Base-by-base conservation (phyloP, 2,888 invertebrate genomes). In the Aspidiotus destructor region DNA sequence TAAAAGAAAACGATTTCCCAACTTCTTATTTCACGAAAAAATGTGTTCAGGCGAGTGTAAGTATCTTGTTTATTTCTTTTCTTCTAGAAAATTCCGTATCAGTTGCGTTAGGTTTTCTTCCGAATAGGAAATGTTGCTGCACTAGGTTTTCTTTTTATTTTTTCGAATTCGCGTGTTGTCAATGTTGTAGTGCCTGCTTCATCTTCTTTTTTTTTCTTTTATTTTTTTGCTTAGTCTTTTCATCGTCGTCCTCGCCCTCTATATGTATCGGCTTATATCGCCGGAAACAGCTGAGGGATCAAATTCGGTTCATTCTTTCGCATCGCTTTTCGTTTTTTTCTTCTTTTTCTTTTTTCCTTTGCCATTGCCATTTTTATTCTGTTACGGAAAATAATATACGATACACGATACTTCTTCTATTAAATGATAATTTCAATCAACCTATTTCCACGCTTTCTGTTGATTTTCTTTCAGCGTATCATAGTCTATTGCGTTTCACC, bases 1-100 rank as follows among this genome's bases (percentile, higher is more conserved):
- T 65, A 65, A 65, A 64, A 65, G 44, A 58, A 64, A 58, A 62
- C 62, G 62, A 62, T 62, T 58, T 61, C 28, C 58, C 17, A 60
- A 63, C 28, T 54, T 28, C 28, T 28, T 44, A 58, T 65, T 60
- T 58, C 65, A 55, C 17, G 48, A 44, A 64, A 65, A 65, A 60
- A 65, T 65, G 65, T 65, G 65, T 48, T 65, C 65, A 65, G 65
- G 65, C 65, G 65, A 65, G 65, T 65, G 65, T 65, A 65, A 65
- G 65, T 65, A 65, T 65, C 65, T 65, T 65, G 65, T 65, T 65
- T 65, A 65, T 60, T 65, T 65, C 65, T 65, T 65, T 57, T 65
- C 57, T 65, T 65, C 58, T 65, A 58, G 57, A 65, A 65, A 65
- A 65, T 65, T 65, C 58, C 44, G 58, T 65, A 65, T 60, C 60